These are phyloP conservation scores for Heteropelma amictum DNA, from an alignment of 2,888 invertebrate genomes.

Conservation along the genomic window DNA sequence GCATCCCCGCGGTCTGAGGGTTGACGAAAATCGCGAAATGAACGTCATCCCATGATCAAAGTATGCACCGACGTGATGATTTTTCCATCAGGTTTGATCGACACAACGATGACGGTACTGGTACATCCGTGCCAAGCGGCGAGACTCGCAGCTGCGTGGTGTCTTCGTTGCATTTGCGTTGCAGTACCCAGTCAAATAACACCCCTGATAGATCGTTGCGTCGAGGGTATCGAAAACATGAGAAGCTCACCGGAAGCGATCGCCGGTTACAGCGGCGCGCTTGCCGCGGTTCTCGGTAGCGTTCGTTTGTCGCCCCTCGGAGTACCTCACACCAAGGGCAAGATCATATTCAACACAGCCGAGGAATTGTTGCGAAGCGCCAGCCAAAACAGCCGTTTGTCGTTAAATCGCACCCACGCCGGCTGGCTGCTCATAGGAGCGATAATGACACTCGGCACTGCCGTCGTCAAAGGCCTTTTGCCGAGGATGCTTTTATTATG, in stretches of 20 bases:
- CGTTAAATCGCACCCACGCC: conserved; percentile 96
- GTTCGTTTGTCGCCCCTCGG: conserved; percentile 94
- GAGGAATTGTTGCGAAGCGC: conserved; percentile 97
- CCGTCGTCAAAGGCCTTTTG: conserved; percentile 94
- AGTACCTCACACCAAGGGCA: conserved; percentile 97
- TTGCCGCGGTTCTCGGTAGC: conserved; percentile 96
- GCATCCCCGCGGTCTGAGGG: no score
- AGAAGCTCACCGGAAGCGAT: conserved; percentile 93
- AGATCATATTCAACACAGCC: conserved; percentile 96
- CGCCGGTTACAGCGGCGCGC: conserved; percentile 94
- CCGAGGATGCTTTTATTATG: conserved; percentile 96
- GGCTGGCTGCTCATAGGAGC: conserved; percentile 98
- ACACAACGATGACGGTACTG: conserved; percentile 89
- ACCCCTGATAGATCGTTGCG: conserved; percentile 93
- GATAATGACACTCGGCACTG: conserved; percentile 95
- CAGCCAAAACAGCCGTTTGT: conserved; percentile 96
- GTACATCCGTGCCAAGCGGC: conserved; percentile 97
- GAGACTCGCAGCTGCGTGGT: conserved; percentile 96
- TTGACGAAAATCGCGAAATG: no score
- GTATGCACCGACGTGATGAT: not conserved
- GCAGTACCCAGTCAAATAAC: conserved; percentile 97
- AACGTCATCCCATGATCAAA: not conserved
- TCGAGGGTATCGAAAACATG: conserved; percentile 92
- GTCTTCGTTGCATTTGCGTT: conserved; percentile 92
- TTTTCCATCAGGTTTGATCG: conserved; percentile 82